A percentile compares a stretch with the other conserved stretches of the same genome.
These are phyloP conservation scores for Aspiorhynchus laticeps DNA, from an alignment of 2,113 vertebrate species.

Conservation along the genomic window DNA sequence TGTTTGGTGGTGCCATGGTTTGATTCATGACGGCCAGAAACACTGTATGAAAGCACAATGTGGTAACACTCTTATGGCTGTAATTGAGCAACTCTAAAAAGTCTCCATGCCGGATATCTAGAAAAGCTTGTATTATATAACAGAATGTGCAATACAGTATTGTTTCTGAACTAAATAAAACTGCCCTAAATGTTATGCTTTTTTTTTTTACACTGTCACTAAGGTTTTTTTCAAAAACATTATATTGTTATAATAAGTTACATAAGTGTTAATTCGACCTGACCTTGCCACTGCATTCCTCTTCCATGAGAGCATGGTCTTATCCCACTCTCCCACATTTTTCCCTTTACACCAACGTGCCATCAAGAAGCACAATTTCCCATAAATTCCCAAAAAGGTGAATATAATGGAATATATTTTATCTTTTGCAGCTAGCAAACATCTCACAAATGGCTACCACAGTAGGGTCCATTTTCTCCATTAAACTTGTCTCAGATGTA, in stretches of 20 bases:
- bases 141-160: background rate
- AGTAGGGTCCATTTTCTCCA: background rate
- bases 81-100: background rate
- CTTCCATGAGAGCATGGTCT: conserved; percentile 17
- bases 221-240: background rate
- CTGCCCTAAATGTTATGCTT: too few relatives aligned
- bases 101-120: background rate
- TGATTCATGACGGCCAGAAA: background rate
- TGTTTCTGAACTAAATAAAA: background rate
- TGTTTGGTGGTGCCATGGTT: conserved; percentile 57
- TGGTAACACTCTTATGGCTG: conserved; percentile 10
- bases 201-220: background rate
- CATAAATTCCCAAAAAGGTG: background rate
- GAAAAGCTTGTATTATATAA: conserved; percentile 1
- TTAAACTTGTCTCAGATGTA: background rate
- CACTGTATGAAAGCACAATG: background rate
- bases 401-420: background rate
- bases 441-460: background rate
- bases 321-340: background rate
- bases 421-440: background rate
- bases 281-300: conserved; percentile 44
- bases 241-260: background rate
- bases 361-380: background rate
- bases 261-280: conserved; percentile 19
- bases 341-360: background rate